A percentile compares a stretch with the other conserved stretches of the same genome.
Conservation (phyloP, 2,113 vertebrate genomes). For the Cygnus buccinator region DNA sequence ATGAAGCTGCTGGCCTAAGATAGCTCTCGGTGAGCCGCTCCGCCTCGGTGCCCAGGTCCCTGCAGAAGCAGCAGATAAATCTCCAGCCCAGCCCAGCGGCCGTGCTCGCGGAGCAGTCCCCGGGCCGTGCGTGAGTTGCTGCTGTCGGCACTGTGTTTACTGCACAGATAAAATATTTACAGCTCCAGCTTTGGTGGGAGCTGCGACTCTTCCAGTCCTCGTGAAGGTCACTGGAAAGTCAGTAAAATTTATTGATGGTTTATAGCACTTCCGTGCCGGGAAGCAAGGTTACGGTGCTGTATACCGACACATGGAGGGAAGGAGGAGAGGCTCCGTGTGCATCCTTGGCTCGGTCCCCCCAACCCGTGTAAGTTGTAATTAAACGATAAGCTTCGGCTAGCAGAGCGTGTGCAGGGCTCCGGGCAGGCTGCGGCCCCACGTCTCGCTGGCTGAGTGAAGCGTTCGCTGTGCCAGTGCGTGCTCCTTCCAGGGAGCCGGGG, state of each 20-base stretch:
- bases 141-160: slow-evolving; percentile 65
- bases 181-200: slow-evolving; percentile 64
- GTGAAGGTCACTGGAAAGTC: slow-evolving; percentile 73
- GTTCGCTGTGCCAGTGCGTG: neutral
- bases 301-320: neutral
- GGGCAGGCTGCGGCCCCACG: neutral
- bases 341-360: neutral
- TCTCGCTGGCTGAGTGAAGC: neutral
- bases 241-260: slow-evolving; percentile 71
- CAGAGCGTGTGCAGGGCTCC: neutral
- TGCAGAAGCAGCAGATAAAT: slow-evolving; percentile 65
- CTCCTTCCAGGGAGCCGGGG: neutral
- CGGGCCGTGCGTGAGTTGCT: neutral
- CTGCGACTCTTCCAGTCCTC: slow-evolving; percentile 60
- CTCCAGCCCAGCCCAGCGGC: neutral
- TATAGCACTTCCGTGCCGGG: slow-evolving; percentile 16
- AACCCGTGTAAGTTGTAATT: slow-evolving; percentile 40
- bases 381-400: slow-evolving; percentile 31
- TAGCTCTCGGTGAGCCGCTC: neutral
- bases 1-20: neutral
- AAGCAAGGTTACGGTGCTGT: slow-evolving; percentile 20
- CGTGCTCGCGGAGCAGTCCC: neutral
- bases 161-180: slow-evolving; percentile 78
- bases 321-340: neutral
- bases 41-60: slow-evolving; percentile 32